Evolutionary conservation across 2,797 vertebrate species (phyloP), one percentile per base, ranked within the genome.

Genomic region (Nannoperca obscura): DNA sequence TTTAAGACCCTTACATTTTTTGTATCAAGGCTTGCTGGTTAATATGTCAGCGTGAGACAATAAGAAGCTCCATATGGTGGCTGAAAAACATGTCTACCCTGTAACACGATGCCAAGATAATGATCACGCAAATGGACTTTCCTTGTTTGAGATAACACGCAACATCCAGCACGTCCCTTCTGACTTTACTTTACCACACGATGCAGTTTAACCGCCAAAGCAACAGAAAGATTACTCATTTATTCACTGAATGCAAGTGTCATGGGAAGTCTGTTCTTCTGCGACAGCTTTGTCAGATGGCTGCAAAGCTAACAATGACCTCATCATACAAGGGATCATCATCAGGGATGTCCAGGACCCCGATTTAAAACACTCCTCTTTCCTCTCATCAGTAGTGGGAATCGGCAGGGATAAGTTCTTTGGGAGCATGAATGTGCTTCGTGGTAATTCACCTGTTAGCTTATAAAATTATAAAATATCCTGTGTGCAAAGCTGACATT

Each of bases 41-140:
- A 7, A 60, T 24, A 5, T 22, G n/a, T 22, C 20, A 42, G 59
- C 30, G 15, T 32, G 15, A 62, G 5, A 42, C 50, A 58, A 22
- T 58, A 22, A 44, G 12, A 70, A 34, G 20, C 2, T 74, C 78
- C 85, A 76, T 76, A 62, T 2, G 78, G 58, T 60, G 81, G 81
- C 30, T 27, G 19, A 40, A 9, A 34, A 38, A 17, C 12, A 50
- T 63, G 47, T 11, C 27, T 32, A 3, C 17, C 6, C 0, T 38
- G 15, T 1, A 60, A 8, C 3, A 13, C 10, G 3, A 30, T 30
- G 42, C 11, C 27, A 44, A 34, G 14, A 8, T 27, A 17, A 17
- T 49, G 36, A 38, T 55, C 9, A 15, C 34, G 61, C 36, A 76
- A 71, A 71, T 58, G 22, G 15, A 47, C 19, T 74, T 71, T 71